A percentile compares a stretch with the other conserved stretches of the same genome.
phyloP scores from a whole-genome alignment of 2,797 vertebrate genomes.

The Clamator glandarius region DNA sequence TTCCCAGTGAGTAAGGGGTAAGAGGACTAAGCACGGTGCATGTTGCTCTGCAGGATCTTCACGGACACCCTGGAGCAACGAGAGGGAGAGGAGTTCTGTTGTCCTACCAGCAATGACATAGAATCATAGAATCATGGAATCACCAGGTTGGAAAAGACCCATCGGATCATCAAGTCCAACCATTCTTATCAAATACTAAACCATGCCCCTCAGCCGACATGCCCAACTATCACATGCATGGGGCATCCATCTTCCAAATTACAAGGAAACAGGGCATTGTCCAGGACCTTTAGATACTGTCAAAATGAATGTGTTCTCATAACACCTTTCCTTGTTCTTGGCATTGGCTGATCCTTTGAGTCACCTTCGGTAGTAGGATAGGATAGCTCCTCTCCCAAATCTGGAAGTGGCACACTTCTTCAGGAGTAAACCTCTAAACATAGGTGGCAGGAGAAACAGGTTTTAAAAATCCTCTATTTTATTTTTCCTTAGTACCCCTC shows the following conservation, averaged over 20 bases:
- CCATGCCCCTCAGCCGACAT: too few species aligned
- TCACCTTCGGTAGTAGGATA: neutral
- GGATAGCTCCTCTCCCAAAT: neutral
- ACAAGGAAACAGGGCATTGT: neutral
- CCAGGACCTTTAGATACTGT: neutral
- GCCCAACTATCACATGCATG: neutral
- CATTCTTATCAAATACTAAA: too few species aligned
- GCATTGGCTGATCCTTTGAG: neutral
- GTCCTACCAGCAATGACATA: neutral
- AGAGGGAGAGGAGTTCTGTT: neutral
- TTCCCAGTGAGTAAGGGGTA: neutral
- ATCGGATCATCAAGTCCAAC: too few species aligned
- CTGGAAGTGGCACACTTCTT: neutral
- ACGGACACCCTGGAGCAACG: neutral
- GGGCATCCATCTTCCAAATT: neutral
- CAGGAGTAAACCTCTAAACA: neutral
- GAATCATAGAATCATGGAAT: too few species aligned
- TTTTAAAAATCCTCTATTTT: rapidly evolving
- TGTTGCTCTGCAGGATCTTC: neutral
- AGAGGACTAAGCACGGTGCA: neutral
- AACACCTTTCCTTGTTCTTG: neutral
- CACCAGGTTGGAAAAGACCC: too few species aligned
- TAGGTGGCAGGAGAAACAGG: neutral
- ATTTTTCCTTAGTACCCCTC: neutral
- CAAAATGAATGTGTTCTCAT: neutral